These are phyloP conservation scores for Orchestes rusci DNA, from an alignment of 2,888 invertebrate species.

Conservation along the genomic window DNA sequence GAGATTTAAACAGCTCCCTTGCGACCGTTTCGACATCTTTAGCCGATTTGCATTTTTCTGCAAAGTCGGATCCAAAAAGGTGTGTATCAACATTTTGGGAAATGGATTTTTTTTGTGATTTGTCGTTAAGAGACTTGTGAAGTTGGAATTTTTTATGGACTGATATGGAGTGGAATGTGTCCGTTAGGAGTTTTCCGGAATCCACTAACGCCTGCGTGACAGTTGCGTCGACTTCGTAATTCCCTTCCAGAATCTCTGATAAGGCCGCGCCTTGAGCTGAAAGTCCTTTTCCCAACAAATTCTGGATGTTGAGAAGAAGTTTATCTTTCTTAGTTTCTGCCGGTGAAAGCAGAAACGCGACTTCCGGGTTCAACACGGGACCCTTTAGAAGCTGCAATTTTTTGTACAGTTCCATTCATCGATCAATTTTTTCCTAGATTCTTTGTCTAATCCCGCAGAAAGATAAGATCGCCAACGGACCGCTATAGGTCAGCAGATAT, in stretches of 20 bases:
- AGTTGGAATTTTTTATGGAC: neutral
- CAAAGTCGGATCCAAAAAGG: slow-evolving; percentile 1
- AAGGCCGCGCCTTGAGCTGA: neutral
- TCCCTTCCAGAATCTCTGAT: neutral
- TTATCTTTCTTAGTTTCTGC: slow-evolving; percentile 3
- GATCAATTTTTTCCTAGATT: neutral
- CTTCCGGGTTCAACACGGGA: slow-evolving; percentile 10
- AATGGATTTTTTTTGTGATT: neutral
- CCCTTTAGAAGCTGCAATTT: slow-evolving; percentile 5
- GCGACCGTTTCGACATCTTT: slow-evolving; percentile 1
- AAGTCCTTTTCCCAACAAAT: slow-evolving; percentile 7
- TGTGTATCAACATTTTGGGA: neutral
- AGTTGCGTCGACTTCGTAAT: neutral
- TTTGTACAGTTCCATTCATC: neutral
- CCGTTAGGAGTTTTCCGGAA: neutral
- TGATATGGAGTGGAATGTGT: neutral
- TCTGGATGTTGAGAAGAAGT: slow-evolving; percentile 3
- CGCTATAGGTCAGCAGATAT: neutral
- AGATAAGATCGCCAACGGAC: slow-evolving; percentile 2
- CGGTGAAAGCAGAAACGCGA: slow-evolving; percentile 3
- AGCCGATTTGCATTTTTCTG: slow-evolving; percentile 1
- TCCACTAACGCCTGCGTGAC: neutral
- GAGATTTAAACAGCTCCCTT: neutral
- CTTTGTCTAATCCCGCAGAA: slow-evolving; percentile 2
- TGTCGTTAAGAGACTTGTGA: neutral